Evolutionary conservation across 2,113 vertebrate species (phyloP), one percentile per base, ranked within the genome.

Genomic region (Dipodomys ordii): DNA sequence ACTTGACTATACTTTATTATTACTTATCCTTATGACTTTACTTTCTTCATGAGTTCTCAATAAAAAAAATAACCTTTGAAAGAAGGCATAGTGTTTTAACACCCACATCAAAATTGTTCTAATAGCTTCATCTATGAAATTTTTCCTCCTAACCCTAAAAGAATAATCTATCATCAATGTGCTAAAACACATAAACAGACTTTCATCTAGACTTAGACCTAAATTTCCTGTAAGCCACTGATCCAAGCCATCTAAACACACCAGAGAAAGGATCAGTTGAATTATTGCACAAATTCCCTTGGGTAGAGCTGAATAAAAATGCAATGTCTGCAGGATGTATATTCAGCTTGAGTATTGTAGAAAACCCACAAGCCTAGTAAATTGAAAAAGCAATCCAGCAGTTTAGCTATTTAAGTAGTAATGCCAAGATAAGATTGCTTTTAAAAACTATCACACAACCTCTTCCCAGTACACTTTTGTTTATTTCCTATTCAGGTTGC

Each of bases 261-360:
- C 73, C 96, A 97, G 95, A 95, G 32, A 85, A 97, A 90, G 13
- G 83, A 92, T 97, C 90, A 95, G 96, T 96, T 97, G 96, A 97
- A 97, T 97, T 95, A 97, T 96, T 96, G 84, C 73, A 95, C 84
- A 92, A 96, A 97, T 96, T 97, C 96, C 96, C 96, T 95, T 95
- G 94, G 89, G 97, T 97, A 91, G 90, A 96, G 64, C 88, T 94
- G 92, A 96, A 90, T 96, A 91, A 96, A 57, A 96, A 97, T 60
- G 74, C 88, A 87, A 13, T 62, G 10, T 88, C 67, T 81, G 90
- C 23, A 79, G 79, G 32, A 95, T 96, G 87, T 89, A 65, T 79
- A 94, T 65, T 92, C 91, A 82, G 68, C 94, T 83, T 82, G 81
- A 94, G 83, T 92, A 57, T 87, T 95, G 83, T 90, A 97, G 82